Evolutionary conservation across 2,113 vertebrate species (phyloP).

Genomic region (Planiliza haematocheilus): DNA sequence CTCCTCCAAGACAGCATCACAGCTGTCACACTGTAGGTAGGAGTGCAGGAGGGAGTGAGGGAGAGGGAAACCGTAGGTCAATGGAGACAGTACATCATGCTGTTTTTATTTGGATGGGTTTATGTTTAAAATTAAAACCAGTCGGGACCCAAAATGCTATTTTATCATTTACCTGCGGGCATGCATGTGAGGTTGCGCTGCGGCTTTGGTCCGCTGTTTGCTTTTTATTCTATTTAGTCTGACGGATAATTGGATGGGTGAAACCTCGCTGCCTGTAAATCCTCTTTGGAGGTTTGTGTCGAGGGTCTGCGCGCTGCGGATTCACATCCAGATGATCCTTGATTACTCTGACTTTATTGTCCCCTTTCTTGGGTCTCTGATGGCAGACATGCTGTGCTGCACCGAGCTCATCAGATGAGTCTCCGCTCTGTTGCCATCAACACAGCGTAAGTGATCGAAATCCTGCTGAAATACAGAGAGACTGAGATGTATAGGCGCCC

Average conservation of each 20-base stretch:
- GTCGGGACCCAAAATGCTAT: neutral
- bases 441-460: slow-evolving; percentile 25
- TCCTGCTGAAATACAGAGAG: neutral
- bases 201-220: neutral
- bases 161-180: slow-evolving; percentile 4
- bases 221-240: neutral
- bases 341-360: neutral
- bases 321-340: slow-evolving; percentile 2
- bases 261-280: neutral
- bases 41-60: neutral
- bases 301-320: slow-evolving; percentile 12
- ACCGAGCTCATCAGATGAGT: slow-evolving; percentile 20
- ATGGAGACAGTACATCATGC: neutral
- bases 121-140: neutral
- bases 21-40: neutral
- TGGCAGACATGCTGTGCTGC: slow-evolving; percentile 5
- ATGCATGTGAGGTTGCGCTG: neutral
- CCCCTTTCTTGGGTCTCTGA: neutral
- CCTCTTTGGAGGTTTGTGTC: neutral
- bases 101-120: neutral
- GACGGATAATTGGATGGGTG: neutral
- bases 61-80: neutral
- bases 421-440: neutral
- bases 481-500: neutral
- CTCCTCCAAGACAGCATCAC: neutral